Evolutionary conservation across 2,888 invertebrate species (phyloP).

Genomic region (Thymelicus sylvestris): DNA sequence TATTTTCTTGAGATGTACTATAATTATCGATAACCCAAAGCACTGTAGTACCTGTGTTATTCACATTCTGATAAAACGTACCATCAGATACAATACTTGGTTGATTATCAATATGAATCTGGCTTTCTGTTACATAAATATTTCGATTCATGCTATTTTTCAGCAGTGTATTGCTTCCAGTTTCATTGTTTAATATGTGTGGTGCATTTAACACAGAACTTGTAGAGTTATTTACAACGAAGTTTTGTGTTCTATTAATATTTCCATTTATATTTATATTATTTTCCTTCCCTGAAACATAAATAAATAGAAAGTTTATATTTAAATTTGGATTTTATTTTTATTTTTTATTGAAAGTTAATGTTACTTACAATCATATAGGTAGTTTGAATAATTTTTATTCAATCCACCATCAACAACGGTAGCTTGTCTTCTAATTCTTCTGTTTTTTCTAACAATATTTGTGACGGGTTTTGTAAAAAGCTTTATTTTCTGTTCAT

Average conservation of each 20-base stretch:
- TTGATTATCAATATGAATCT: neutral
- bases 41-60: neutral
- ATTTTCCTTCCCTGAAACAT: conserved; percentile 4
- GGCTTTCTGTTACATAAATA: conserved; percentile 8
- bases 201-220: neutral
- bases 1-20: neutral
- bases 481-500: conserved; percentile 39
- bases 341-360: neutral
- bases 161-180: neutral
- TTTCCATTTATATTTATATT: neutral
- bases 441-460: conserved; percentile 41
- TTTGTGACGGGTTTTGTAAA: conserved; percentile 45
- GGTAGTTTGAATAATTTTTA: neutral
- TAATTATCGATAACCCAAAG: neutral
- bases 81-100: neutral
- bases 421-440: conserved; percentile 38
- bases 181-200: neutral
- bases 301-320: neutral
- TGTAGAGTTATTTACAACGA: neutral
- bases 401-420: neutral
- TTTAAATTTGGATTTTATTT: neutral
- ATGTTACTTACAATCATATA: neutral
- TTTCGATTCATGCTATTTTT: conserved; percentile 2
- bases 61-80: neutral
- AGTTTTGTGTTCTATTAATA: neutral